Evolutionary conservation across 2,888 invertebrate genomes (phyloP), one percentile per base, ranked within the genome.

Genomic region (Pseudococcus viburni): DNA sequence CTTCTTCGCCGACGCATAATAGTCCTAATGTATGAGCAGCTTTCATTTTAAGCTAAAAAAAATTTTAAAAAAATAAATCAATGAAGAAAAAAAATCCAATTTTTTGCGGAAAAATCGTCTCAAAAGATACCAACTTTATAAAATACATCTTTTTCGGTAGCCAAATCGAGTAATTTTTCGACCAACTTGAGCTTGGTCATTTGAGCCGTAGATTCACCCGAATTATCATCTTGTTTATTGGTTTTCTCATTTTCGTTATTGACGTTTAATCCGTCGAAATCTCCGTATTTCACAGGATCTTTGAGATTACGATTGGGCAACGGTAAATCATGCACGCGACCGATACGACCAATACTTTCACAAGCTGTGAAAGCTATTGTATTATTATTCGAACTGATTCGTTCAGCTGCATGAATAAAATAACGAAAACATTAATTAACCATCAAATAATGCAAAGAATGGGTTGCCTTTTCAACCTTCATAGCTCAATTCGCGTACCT

Each of bases 21-120:
- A 95, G 93, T 0, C 97, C 97, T 59, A 96, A 92, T 88, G 96
- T 94, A 90, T 94, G 94, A 7, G 96, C 94, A 48, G 96, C 95
- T 90, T 94, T 94, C 91, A 97, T 97, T 89, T 92, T 92, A 0
- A 92, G 90, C 92, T 93, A 88, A 33, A 91, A 91, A 1, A 33
- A 33, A 2, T 33, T 33, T 33, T 6, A 46, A 51, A 51, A 9
- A n/a, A n/a, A n/a, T n/a, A n/a, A n/a, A 22, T 64, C 19, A 11
- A 68, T 33, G 8, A 15, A 2, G 11, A 42, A n/a, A 17, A 42
- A 80, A 42, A 42, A 39, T 33, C 26, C 26, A 80, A 12, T 42
- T 0, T 5, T 42, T 42, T 0, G n/a, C n/a, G n/a, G n/a, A n/a
- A 5, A 42, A 19, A 80, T 7, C 5, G 17, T 42, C 6, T 39